Evolutionary conservation across 2,797 vertebrate genomes (phyloP).

Genomic region (Falco naumanni): DNA sequence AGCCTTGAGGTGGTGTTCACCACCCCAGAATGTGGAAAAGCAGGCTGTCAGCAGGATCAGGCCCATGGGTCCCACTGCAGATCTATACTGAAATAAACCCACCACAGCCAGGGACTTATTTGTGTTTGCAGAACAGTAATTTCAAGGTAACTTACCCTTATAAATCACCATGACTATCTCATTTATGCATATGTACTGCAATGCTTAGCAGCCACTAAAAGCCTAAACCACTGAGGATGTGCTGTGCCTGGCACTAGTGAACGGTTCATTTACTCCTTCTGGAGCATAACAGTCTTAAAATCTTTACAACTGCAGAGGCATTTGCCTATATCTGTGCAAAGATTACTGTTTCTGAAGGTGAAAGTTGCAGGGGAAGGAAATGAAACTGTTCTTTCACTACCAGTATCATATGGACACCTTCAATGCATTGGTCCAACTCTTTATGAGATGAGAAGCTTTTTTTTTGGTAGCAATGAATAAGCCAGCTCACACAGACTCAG

Average conservation of each 20-base stretch:
- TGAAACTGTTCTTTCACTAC: not conserved
- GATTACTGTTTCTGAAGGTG: not conserved
- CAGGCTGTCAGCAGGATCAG: not conserved
- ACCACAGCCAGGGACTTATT: not conserved
- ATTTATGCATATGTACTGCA: constrained; percentile 7
- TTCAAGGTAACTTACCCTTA: constrained; percentile 48
- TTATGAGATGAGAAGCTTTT: not conserved
- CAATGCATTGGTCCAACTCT: not conserved
- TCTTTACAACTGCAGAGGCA: not conserved
- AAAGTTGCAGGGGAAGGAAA: not conserved
- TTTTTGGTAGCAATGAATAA: not conserved
- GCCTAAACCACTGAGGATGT: not conserved
- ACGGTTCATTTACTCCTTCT: not conserved
- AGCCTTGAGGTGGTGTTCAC: not conserved
- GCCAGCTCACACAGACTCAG: not conserved
- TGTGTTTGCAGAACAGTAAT: constrained; percentile 18
- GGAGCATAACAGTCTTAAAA: not conserved
- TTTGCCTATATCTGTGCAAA: not conserved
- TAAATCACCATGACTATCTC: constrained; percentile 56
- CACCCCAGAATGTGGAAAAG: not conserved
- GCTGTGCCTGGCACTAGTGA: not conserved
- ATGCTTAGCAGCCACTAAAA: not conserved
- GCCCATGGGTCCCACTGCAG: not conserved
- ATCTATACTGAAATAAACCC: not conserved
- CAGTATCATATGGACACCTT: not conserved